These are phyloP conservation scores for Tenthredo scrophulariae DNA, from an alignment of 2,888 invertebrate genomes.

Conservation along the genomic window DNA sequence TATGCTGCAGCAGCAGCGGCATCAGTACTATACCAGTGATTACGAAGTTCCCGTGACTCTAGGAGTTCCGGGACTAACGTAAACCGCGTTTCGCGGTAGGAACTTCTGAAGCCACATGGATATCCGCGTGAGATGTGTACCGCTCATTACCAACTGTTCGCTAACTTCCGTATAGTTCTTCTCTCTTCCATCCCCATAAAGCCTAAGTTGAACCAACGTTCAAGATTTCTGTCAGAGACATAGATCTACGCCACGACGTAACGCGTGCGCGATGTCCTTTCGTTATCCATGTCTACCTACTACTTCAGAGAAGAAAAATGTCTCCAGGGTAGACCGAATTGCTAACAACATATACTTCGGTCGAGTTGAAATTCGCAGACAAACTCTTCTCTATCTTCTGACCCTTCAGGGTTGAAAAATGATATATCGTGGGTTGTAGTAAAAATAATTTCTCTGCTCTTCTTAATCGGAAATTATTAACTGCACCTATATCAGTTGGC, in stretches of 20 bases:
- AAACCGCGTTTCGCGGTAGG: slow-evolving; percentile 32
- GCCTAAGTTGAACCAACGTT: not conserved
- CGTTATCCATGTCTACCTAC: not conserved
- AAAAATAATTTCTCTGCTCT: not conserved
- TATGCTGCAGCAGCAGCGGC: not conserved
- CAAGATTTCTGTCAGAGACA: not conserved
- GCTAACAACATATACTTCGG: not conserved
- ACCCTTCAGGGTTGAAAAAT: not conserved
- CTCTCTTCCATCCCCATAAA: slow-evolving; percentile 34
- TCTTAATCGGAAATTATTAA: not conserved
- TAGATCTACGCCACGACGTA: not conserved
- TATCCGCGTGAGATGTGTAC: slow-evolving; percentile 64
- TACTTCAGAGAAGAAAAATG: not conserved
- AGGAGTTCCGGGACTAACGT: slow-evolving; percentile 35
- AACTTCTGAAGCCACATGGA: slow-evolving; percentile 27
- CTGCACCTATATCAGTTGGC: not conserved
- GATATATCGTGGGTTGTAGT: not conserved
- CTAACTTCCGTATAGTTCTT: slow-evolving; percentile 71
- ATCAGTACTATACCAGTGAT: not conserved
- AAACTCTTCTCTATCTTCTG: not conserved
- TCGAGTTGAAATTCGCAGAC: not conserved
- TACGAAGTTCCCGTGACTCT: not conserved
- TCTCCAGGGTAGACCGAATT: not conserved
- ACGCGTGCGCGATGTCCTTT: not conserved
- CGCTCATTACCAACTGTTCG: slow-evolving; percentile 74